Base-by-base conservation (phyloP, 37 sponge, comb jelly and placozoan species). In the Beroe forskalii region DNA sequence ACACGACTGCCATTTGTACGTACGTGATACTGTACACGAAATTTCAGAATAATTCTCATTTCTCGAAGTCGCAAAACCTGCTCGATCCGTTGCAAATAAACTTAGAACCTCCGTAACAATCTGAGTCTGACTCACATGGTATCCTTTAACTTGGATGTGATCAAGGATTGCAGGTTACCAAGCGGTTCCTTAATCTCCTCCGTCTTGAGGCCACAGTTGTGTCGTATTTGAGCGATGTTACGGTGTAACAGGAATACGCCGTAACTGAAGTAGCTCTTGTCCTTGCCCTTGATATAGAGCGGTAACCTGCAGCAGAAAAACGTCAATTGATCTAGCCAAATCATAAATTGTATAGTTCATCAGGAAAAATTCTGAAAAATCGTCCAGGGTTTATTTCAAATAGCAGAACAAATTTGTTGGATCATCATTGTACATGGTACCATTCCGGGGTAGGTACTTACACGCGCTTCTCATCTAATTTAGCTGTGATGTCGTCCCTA, bases 201-300 rank as follows among this genome's bases (percentile, higher is more conserved):
- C 20, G 86, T 80, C 42, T 38, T 80, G 19, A 80, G 37, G 8
- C 86, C 86, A 25, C 86, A 80, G 27, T 43, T 32, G 27, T 80
- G 44, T 22, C 86, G 37, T 25, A 80, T 41, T 38, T 80, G 86
- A 25, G 55, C 86, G 4, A 80, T 80, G 31, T 80, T 80, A 4
- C 86, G 86, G 86, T 80, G 31, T 27, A 80, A 44, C 48, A 80
- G 28, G 55, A 80, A 80, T 3, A 80, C 86, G 4, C 86, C 86
- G 86, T 80, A 80, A 38, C 86, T 80, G 60, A 80, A 80, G 60
- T 80, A 80, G 27, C 86, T 80, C 86, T 37, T 80, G 86, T 80
- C 86, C 33, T 80, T 80, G 2, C 86, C 86, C 31, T 44, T 41
- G 55, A 44, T 80, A 37, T 80, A 80, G 30, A 80, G 86, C 30